Evolutionary conservation across 2,888 invertebrate genomes (phyloP), one percentile per base, ranked within the genome.

Genomic region (Cerceris rybyensis): DNA sequence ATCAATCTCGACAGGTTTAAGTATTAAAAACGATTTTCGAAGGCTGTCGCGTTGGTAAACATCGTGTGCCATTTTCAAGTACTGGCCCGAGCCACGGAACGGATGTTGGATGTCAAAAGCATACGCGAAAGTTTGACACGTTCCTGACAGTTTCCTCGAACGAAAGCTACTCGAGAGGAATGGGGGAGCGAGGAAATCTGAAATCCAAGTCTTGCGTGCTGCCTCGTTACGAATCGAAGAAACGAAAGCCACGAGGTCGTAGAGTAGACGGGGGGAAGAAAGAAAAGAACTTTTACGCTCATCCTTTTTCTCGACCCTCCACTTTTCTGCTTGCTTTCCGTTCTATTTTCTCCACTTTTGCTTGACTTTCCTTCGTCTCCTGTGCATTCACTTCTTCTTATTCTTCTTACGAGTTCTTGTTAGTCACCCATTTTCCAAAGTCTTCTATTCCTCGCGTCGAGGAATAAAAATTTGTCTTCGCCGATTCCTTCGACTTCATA

Each of bases 81-180:
- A 73, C 58, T 66, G 64, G 52, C 65, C 67, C 28, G 42, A 68
- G 39, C 58, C 65, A 46, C 43, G 54, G 43, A 68, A 52, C 76
- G 58, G 69, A 80, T 68, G 74, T 71, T 75, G 60, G 69, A 68
- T 49, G 78, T 84, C 80, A 75, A 69, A 70, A 78, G 76, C 82
- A 78, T 64, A 70, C 75, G 59, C 66, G 75, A 73, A 81, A 82
- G 81, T 81, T 86, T 81, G 86, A 86, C 77, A 74, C 73, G 72
- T 69, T 57, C 61, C 55, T 68, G 85, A 75, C 80, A 69, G 64
- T 64, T 68, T 70, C 58, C 71, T 60, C 55, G 55, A 69, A 28
- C 52, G 57, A 57, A 52, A 80, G 50, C 58, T 58, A 39, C 17
- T 52, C 61, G 50, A 43, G 59, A 28, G 52, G 9, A 41, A 28